phyloP scores from a whole-genome alignment of 2,797 vertebrate genomes.

The Loris lydekkerianus region DNA sequence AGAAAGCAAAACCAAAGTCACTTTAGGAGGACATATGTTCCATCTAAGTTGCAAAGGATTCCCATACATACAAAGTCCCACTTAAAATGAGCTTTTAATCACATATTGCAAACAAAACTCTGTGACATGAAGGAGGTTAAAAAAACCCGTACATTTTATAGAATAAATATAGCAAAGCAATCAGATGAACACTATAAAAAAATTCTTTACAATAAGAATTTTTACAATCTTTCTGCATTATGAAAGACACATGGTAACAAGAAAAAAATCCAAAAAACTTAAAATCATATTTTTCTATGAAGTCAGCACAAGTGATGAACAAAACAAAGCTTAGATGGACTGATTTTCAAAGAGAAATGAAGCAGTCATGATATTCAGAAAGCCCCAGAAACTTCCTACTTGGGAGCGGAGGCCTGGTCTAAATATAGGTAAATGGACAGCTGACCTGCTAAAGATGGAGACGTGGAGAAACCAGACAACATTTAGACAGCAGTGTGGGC shows the following conservation, averaged over 20 bases:
- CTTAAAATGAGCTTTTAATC: not conserved
- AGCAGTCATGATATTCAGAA: not conserved
- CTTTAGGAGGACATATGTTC: not conserved
- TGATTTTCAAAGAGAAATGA: not conserved
- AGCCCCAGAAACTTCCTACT: not conserved
- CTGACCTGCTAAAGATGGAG: not conserved
- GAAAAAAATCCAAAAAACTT: slow-evolving; percentile 20
- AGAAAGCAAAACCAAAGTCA: not conserved
- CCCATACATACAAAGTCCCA: not conserved
- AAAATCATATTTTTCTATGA: not conserved
- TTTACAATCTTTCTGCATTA: not conserved
- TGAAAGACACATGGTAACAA: not conserved
- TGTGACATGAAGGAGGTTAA: no score
- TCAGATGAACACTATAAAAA: not conserved
- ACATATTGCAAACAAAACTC: not conserved
- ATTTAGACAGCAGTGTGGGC: not conserved
- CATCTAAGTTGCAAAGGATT: not conserved
- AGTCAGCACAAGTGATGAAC: not conserved
- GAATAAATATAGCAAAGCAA: not conserved
- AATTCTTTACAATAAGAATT: not conserved
- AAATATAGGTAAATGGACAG: not conserved
- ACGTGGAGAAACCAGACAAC: not conserved
- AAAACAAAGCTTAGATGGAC: not conserved
- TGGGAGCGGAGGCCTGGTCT: not conserved
- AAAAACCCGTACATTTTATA: not conserved